Base-by-base conservation (phyloP, 2,113 vertebrate species). In the Pterocles burchelli region DNA sequence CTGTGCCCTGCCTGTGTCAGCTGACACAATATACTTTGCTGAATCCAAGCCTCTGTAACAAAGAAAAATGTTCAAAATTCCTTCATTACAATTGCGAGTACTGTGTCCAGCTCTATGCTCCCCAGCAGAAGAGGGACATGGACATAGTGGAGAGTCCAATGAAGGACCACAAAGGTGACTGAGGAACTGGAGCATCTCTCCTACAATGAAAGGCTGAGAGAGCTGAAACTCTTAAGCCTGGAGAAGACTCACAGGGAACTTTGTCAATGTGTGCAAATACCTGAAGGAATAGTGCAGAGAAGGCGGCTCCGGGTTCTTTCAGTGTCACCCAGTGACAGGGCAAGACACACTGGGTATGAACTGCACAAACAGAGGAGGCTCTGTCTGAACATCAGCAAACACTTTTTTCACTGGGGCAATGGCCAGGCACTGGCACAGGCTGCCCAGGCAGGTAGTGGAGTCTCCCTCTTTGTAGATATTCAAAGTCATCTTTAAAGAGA, bases 71-170 rank as follows among this genome's bases (percentile, higher is more conserved):
- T 43, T 9, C 31, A 13, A 36, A 92, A 62, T 45, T 45, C 14
- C 41, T 49, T 67, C 10, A 24, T 34, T 48, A 76, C 3, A 3
- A 10, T 52, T 22, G 2, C 0, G 1, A 59, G 2, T 26, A 22
- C 11, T 34, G 36, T 52, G 43, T 31, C 43, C n/a, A 75, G 11
- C 22, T 45, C 26, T 49, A 31, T 21, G 12, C 5, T 75, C 54
- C 17, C 11, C 13, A n/a, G 16, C n/a, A 46, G 13, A 17, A 52
- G 26, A 3, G 1, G 75, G 20, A 66, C 2, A 9, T 10, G 38
- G 28, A 31, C 13, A 19, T 4, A 28, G 4, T 12, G 6, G 38
- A 51, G 34, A 46, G 24, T 2, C 17, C 20, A 81, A 0, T 20
- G 43, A 61, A 51, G 6, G 6, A 3, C 10, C 6, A 9, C 11